phyloP scores from a whole-genome alignment of 2,888 invertebrate species.

The Myopa tessellatipennis region DNA sequence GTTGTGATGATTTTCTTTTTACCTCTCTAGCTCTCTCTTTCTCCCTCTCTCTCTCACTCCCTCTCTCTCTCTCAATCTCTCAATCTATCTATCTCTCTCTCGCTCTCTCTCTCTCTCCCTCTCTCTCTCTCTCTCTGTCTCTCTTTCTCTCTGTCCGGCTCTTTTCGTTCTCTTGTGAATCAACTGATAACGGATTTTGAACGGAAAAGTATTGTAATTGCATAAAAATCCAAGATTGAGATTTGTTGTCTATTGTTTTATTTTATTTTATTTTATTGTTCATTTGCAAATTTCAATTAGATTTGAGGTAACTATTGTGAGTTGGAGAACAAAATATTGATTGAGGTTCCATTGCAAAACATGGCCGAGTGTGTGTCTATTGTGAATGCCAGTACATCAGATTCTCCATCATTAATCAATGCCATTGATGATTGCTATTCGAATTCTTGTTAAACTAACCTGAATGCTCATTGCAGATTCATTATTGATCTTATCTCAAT shows the following conservation, averaged over 20 bases:
- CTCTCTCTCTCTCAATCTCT: no score
- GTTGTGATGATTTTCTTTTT: slow-evolving; percentile 26
- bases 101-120: not conserved
- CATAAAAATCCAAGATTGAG: not conserved
- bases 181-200: not conserved
- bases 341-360: not conserved
- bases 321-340: not conserved
- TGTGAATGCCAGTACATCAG: no score
- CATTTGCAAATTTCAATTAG: not conserved
- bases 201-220: not conserved
- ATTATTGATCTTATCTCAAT: no score
- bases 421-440: not conserved
- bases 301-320: slow-evolving; percentile 16
- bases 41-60: not conserved
- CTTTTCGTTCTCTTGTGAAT: no score
- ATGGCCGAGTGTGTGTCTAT: not conserved
- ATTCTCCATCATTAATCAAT: no score
- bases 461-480: not conserved
- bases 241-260: not conserved
- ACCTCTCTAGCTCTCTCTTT: not conserved
- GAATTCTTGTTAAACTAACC: not conserved
- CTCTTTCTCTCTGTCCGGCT: no score
- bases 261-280: slow-evolving; percentile 6
- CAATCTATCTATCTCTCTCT: not conserved
- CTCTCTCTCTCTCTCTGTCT: no score